phyloP scores from a whole-genome alignment of 1,140 invertebrate genomes.

The Drosophila gunungcola region DNA sequence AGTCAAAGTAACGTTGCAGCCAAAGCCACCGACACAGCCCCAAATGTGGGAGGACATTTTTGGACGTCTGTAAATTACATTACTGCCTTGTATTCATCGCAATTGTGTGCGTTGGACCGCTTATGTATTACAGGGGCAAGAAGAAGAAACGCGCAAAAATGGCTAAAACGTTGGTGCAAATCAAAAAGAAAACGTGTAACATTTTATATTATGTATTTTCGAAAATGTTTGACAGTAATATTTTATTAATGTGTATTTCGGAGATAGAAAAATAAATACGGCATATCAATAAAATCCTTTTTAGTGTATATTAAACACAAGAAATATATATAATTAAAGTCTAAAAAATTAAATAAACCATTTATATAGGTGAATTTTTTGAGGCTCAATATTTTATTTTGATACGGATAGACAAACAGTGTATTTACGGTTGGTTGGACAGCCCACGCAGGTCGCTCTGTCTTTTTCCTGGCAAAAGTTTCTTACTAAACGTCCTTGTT shows the following conservation, averaged over 20 bases:
- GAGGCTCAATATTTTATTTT: too few species aligned
- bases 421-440: slow-evolving; percentile 15
- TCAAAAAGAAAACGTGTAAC: slow-evolving; percentile 2
- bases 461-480: slow-evolving; percentile 52
- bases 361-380: too few species aligned
- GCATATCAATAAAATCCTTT: too few species aligned
- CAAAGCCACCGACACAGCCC: slow-evolving; percentile 17
- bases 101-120: slow-evolving; percentile 7
- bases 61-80: slow-evolving; percentile 72
- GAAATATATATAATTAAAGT: too few species aligned
- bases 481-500: slow-evolving; percentile 77
- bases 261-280: too few species aligned
- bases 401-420: neutral
- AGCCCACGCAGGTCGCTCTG: neutral
- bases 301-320: too few species aligned
- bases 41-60: slow-evolving; percentile 36
- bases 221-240: too few species aligned
- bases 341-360: too few species aligned
- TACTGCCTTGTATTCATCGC: slow-evolving; percentile 51
- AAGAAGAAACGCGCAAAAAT: slow-evolving; percentile 16
- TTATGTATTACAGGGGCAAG: slow-evolving; percentile 70
- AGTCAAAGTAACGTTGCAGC: slow-evolving; percentile 43
- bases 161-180: slow-evolving; percentile 16
- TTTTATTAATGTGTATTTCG: too few species aligned
- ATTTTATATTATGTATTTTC: neutral